These are phyloP conservation scores for Drosophila oshimai DNA, from an alignment of 1,140 invertebrate genomes.

Conservation along the genomic window DNA sequence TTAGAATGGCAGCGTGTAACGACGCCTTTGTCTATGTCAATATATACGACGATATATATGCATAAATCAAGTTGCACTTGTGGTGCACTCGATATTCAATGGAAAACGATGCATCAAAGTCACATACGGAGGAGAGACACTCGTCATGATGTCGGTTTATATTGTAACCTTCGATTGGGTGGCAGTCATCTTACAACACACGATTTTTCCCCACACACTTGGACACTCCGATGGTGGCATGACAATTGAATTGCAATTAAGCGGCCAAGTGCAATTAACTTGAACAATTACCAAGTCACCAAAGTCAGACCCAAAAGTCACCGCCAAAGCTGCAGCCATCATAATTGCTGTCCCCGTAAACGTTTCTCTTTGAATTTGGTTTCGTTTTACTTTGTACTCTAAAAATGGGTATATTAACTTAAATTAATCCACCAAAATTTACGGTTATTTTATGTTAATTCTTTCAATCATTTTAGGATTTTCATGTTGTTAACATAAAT, in stretches of 20 bases:
- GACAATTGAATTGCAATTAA: slow-evolving; percentile 80
- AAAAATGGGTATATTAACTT: neutral
- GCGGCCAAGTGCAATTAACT: slow-evolving; percentile 73
- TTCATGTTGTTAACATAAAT: too few relatives aligned
- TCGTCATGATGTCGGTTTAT: slow-evolving; percentile 41
- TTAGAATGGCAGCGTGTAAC: slow-evolving; percentile 13
- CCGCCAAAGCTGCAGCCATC: slow-evolving; percentile 33
- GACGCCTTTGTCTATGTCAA: slow-evolving; percentile 24
- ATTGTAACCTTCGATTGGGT: slow-evolving; percentile 62
- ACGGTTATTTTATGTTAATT: neutral
- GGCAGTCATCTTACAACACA: slow-evolving; percentile 34
- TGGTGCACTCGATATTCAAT: slow-evolving; percentile 36
- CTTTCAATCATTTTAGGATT: too few relatives aligned
- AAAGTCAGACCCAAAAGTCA: slow-evolving; percentile 35
- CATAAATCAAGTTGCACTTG: slow-evolving; percentile 56
- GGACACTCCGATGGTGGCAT: slow-evolving; percentile 51
- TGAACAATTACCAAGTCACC: slow-evolving; percentile 65
- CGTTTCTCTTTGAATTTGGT: slow-evolving; percentile 31
- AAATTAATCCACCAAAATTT: neutral
- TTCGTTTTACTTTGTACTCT: slow-evolving; percentile 18
- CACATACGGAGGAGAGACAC: slow-evolving; percentile 40
- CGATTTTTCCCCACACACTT: slow-evolving; percentile 23
- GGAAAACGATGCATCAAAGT: slow-evolving; percentile 65
- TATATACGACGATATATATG: slow-evolving; percentile 17
- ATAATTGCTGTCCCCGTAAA: slow-evolving; percentile 55